Conservation (phyloP, 2,888 invertebrate species). For the Sarcophaga carnaria region DNA sequence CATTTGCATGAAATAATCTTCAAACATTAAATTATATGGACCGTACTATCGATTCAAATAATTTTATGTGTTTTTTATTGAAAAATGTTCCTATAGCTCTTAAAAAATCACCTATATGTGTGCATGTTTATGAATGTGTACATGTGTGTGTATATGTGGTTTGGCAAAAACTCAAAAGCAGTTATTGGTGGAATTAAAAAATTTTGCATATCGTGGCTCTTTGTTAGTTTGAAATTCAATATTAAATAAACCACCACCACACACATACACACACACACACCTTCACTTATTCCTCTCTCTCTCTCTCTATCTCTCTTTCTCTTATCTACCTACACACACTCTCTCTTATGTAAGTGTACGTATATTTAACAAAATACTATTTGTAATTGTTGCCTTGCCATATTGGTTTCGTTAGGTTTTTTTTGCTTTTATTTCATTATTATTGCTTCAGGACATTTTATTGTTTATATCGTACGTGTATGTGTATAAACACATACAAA, state of each 20-base stretch:
- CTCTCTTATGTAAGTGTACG: background rate
- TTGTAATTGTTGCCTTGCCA: background rate
- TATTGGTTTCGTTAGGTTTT: slow-evolving; percentile 45
- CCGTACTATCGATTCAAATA: too few species aligned
- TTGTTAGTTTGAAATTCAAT: slow-evolving; percentile 50
- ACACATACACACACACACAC: slow-evolving; percentile 12
- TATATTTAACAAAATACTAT: too few species aligned
- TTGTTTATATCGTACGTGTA: background rate
- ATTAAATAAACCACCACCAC: slow-evolving; percentile 33
- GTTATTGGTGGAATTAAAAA: slow-evolving; percentile 60
- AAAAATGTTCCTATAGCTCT: too few species aligned
- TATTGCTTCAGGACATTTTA: slow-evolving; percentile 33
- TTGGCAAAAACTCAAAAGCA: slow-evolving; percentile 63
- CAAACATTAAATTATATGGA: too few species aligned
- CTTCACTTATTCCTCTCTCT: too few species aligned
- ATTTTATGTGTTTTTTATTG: too few species aligned
- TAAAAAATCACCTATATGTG: background rate
- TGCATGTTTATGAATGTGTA: slow-evolving; percentile 2
- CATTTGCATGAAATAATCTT: too few species aligned
- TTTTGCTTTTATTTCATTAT: slow-evolving; percentile 57
- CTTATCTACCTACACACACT: background rate
- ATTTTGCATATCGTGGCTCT: slow-evolving; percentile 37
- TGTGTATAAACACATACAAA: background rate
- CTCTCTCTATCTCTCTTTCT: too few species aligned
- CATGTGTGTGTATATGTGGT: slow-evolving; percentile 36